These are phyloP conservation scores for Microctenopoma stevenorrisi DNA, from an alignment of 2,797 vertebrate genomes.

Conservation along the genomic window DNA sequence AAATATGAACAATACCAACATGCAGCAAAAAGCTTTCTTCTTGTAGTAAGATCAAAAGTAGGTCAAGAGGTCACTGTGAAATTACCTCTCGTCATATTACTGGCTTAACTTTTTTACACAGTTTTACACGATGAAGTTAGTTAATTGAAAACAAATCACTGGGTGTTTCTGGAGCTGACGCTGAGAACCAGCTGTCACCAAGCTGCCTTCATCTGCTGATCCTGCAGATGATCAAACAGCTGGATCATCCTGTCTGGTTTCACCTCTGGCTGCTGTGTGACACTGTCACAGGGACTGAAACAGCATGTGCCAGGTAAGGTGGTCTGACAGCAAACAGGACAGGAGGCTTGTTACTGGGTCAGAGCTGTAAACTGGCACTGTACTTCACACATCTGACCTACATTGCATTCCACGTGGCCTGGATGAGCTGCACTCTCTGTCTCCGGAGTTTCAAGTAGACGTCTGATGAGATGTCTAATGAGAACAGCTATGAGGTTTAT, in stretches of 20 bases:
- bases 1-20: no score
- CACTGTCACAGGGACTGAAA: conserved; percentile 51
- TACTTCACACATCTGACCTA: conserved; percentile 69
- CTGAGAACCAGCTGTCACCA: conserved; percentile 40
- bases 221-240: conserved; percentile 54
- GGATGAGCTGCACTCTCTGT: conserved; percentile 31
- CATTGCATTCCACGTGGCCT: conserved; percentile 47
- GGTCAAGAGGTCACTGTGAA: background rate
- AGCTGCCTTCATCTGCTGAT: conserved; percentile 32
- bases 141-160: background rate
- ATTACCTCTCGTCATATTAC: background rate
- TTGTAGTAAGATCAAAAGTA: no score
- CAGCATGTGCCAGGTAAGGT: conserved; percentile 59
- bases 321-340: conserved; percentile 53
- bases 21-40: no score
- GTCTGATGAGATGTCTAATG: conserved; percentile 22
- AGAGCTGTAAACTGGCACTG: conserved; percentile 48
- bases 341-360: conserved; percentile 61
- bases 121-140: background rate
- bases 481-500: background rate
- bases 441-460: conserved; percentile 32
- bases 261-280: conserved; percentile 38
- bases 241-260: conserved; percentile 29
- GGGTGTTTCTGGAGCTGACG: conserved; percentile 2
- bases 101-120: background rate